Percentiles rank a stretch among this genome's conserved stretches.
Conservation (phyloP, 2,888 invertebrate genomes). For the Megalurothrips usitatus region DNA sequence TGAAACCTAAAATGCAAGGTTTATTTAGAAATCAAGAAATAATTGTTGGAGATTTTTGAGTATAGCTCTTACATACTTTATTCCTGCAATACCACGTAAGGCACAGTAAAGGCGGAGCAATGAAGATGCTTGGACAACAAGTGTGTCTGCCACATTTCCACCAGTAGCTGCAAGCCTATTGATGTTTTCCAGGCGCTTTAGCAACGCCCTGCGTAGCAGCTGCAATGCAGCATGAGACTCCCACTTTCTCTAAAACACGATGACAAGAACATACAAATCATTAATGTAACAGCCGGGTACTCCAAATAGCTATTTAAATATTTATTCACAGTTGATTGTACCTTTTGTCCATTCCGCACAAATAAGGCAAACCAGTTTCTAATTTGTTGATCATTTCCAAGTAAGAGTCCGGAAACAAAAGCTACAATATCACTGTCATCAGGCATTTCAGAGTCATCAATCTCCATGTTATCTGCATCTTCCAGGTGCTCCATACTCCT, state of each 20-base stretch:
- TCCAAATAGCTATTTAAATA: constrained; percentile 29
- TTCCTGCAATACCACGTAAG: constrained; percentile 83
- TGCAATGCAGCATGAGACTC: constrained; percentile 68
- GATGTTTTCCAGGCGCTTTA: constrained; percentile 62
- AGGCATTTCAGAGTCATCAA: constrained; percentile 29
- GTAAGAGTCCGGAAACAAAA: constrained; percentile 80
- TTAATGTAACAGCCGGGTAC: not conserved
- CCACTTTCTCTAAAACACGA: constrained; percentile 57
- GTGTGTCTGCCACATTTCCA: constrained; percentile 58
- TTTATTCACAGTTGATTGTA: constrained; percentile 33
- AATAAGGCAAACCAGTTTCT: constrained; percentile 92
- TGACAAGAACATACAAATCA: constrained; percentile 29
- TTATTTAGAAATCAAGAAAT: not conserved
- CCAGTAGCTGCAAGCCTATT: constrained; percentile 59
- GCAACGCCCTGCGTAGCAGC: constrained; percentile 68
- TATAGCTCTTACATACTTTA: constrained; percentile 58
- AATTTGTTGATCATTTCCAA: constrained; percentile 85
- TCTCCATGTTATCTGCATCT: constrained; percentile 40
- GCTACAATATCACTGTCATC: constrained; percentile 60
- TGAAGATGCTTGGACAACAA: constrained; percentile 83
- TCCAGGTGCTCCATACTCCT: constrained; percentile 34
- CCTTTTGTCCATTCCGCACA: constrained; percentile 78
- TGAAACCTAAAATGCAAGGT: constrained; percentile 58
- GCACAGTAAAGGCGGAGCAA: constrained; percentile 87
- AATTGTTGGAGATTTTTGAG: constrained; percentile 20